Percentiles rank a stretch among this genome's conserved stretches.
phyloP scores from a whole-genome alignment of 2,888 invertebrate genomes.

The Folsomia manolachei region DNA sequence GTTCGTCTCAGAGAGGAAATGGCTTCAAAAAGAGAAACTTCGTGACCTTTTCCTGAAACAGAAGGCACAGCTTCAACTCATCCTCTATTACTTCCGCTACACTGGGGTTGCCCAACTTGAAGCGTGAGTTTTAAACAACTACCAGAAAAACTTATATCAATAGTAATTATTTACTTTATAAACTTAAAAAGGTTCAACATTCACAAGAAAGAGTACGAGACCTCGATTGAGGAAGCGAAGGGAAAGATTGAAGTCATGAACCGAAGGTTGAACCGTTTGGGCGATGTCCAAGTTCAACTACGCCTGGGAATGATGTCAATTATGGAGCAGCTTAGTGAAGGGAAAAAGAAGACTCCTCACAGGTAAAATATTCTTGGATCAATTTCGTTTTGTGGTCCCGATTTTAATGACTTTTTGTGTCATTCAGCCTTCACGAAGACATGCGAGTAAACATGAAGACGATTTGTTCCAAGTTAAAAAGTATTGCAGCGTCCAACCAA shows the following conservation, averaged over 20 bases:
- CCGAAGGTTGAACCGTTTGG: slow-evolving; percentile 33
- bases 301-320: slow-evolving; percentile 39
- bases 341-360: slow-evolving; percentile 24
- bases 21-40: slow-evolving; percentile 38
- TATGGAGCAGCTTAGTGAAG: slow-evolving; percentile 40
- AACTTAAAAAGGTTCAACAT: slow-evolving; percentile 16
- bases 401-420: neutral
- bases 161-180: too few species aligned
- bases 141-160: too few species aligned
- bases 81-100: slow-evolving; percentile 45
- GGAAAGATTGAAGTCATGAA: slow-evolving; percentile 23
- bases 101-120: slow-evolving; percentile 39
- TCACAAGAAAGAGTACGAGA: slow-evolving; percentile 22
- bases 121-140: slow-evolving; percentile 30
- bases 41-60: slow-evolving; percentile 42
- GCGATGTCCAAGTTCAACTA: slow-evolving; percentile 35
- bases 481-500: slow-evolving; percentile 21
- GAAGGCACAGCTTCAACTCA: slow-evolving; percentile 37
- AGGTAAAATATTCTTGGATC: neutral
- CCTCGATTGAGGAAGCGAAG: slow-evolving; percentile 25
- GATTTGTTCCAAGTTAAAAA: slow-evolving; percentile 27
- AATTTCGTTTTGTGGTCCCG: neutral
- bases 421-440: slow-evolving; percentile 14
- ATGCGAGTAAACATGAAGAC: slow-evolving; percentile 30
- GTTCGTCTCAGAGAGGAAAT: slow-evolving; percentile 35